phyloP scores from a whole-genome alignment of 2,888 invertebrate species.

The Eristalis intricaria region DNA sequence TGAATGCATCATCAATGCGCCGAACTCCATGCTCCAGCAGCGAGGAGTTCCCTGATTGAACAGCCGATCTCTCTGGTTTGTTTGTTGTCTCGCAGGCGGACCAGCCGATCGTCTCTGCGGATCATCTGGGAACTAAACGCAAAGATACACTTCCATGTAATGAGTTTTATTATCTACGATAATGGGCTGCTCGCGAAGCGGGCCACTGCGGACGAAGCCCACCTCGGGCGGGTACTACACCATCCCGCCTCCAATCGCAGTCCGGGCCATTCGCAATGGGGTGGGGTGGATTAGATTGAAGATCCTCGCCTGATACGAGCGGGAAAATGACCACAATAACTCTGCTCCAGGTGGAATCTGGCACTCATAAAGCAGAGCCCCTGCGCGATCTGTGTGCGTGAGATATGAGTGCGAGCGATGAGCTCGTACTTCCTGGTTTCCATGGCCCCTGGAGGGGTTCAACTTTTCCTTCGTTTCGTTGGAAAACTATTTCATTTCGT shows the following conservation, averaged over 20 bases:
- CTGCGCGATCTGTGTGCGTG: slow-evolving; percentile 54
- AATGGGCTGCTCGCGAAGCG: slow-evolving; percentile 40
- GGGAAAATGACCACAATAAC: slow-evolving; percentile 61
- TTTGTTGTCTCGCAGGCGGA: neutral
- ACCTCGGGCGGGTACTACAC: neutral
- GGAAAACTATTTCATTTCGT: slow-evolving; percentile 27
- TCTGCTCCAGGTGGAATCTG: slow-evolving; percentile 38
- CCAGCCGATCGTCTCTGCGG: neutral
- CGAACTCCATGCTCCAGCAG: neutral
- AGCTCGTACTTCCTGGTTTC: slow-evolving; percentile 50
- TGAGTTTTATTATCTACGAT: slow-evolving; percentile 71
- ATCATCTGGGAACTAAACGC: slow-evolving; percentile 1
- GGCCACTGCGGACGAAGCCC: neutral
- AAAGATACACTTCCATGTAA: slow-evolving; percentile 57
- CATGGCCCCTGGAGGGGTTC: neutral
- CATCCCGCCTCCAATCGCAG: slow-evolving; percentile 23
- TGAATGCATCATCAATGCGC: neutral
- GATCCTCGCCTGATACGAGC: slow-evolving; percentile 34
- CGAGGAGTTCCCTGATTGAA: neutral
- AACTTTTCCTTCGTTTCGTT: neutral
- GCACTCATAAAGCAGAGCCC: slow-evolving; percentile 19
- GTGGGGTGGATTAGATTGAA: slow-evolving; percentile 53
- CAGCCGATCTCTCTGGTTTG: neutral
- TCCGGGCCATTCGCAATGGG: slow-evolving; percentile 17
- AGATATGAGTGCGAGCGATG: slow-evolving; percentile 42